Base-by-base conservation (phyloP, 2,113 vertebrate species). In the Lycaon pictus region DNA sequence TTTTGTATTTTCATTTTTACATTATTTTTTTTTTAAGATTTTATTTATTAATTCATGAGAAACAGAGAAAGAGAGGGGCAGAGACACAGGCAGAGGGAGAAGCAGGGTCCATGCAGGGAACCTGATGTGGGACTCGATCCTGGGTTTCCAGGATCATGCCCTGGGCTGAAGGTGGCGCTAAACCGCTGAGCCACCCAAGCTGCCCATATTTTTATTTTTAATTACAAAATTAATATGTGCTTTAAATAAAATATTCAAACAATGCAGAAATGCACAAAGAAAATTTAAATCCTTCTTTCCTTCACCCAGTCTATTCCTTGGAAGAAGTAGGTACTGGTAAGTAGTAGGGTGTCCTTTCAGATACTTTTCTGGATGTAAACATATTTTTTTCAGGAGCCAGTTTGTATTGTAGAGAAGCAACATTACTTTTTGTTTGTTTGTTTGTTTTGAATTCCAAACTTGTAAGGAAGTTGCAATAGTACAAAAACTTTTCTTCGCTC, bases 1-100 rank as follows among this genome's bases (percentile, higher is more conserved):
- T 90, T 90, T 86, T 37, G 17, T 90, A n/a, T 9, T 77, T 81
- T 90, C 90, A 90, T 88, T 90, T 86, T 85, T 67, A 82, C 11
- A 10, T 60, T 60, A 6, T 60, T 22, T 63, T 12, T 63, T 63
- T 63, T 63, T 63, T 12, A 63, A 29, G 10, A 22, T 60, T 60
- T 23, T 23, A 63, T 71, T 71, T 71, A 37, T 22, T 71, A 22
- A 11, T 37, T 71, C 43, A 43, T 71, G 19, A 67, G 32, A 58
- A 23, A 25, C 9, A 62, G 22, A 71, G 32, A 69, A n/a, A 22
- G 19, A 4, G 9, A 3, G 15, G 69, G n/a, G n/a, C 17, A 71
- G n/a, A 19, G n/a, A 3, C n/a, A 35, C 32, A 71, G n/a, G 19
- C 13, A 71, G 19, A 71, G 17, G 67, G 8, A 71, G 67, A 71